phyloP scores from a whole-genome alignment of 2,888 invertebrate species.

The Slavum lentiscoides region DNA sequence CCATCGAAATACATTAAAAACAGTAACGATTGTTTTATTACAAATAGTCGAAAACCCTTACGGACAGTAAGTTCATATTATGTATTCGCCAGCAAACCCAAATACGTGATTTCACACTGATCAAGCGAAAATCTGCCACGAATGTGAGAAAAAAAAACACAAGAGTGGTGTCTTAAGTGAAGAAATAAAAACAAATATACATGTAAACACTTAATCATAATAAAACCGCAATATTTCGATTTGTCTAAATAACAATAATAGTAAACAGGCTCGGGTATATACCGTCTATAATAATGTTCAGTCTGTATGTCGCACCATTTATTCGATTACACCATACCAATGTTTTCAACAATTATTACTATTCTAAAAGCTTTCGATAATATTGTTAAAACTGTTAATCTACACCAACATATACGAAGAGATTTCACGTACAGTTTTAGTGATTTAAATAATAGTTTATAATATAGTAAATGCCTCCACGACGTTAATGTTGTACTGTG shows the following conservation, averaged over 20 bases:
- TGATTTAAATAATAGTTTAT: conserved; percentile 14
- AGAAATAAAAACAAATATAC: not conserved
- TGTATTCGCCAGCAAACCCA: not conserved
- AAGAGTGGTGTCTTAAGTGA: not conserved
- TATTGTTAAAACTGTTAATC: conserved; percentile 17
- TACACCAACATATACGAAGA: conserved; percentile 1
- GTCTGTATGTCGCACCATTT: conserved; percentile 24
- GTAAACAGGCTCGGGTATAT: no score
- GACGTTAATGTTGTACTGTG: conserved; percentile 25
- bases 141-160: not conserved
- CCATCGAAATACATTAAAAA: no score
- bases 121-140: conserved; percentile 5
- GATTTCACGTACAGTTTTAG: conserved; percentile 5
- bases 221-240: no score
- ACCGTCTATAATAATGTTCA: not conserved
- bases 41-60: not conserved
- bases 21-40: not conserved
- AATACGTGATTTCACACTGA: conserved; percentile 3
- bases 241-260: no score
- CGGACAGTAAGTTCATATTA: not conserved
- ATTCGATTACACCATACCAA: conserved; percentile 7
- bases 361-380: conserved; percentile 23
- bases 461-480: conserved; percentile 18
- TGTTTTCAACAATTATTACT: not conserved
- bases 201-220: not conserved